Conservation (phyloP, 2,888 invertebrate genomes). For the Mimachlamys varia region DNA sequence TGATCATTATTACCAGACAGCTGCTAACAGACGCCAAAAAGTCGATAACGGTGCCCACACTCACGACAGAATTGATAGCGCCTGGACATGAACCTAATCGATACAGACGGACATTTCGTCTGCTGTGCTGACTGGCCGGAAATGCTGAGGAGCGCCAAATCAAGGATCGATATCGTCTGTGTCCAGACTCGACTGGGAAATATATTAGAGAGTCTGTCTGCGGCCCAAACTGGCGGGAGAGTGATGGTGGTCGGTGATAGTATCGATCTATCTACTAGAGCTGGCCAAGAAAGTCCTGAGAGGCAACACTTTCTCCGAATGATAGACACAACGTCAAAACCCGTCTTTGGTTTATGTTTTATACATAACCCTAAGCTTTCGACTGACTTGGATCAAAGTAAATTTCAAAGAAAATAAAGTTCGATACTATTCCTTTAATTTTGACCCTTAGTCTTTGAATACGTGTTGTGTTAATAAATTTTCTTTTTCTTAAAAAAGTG, state of each 20-base stretch:
- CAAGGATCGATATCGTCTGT: neutral
- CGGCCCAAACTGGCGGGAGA: neutral
- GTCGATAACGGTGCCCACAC: neutral
- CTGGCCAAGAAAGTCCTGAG: neutral
- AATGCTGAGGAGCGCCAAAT: neutral
- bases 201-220: slow-evolving; percentile 1
- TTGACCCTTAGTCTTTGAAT: no score
- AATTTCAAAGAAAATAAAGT: no score
- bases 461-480: no score
- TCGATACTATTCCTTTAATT: no score
- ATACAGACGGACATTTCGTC: slow-evolving; percentile 13
- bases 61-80: neutral
- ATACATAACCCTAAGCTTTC: neutral
- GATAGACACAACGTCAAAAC: no score
- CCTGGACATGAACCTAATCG: neutral
- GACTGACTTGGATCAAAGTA: neutral
- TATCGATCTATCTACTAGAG: neutral
- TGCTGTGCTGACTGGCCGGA: slow-evolving; percentile 14
- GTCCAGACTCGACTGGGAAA: neutral
- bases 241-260: neutral
- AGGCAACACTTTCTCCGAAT: neutral
- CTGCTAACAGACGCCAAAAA: neutral
- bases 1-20: neutral
- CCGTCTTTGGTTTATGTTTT: neutral
- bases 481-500: no score